These are phyloP conservation scores for Excalfactoria chinensis DNA, from an alignment of 2,113 vertebrate species.

Conservation along the genomic window DNA sequence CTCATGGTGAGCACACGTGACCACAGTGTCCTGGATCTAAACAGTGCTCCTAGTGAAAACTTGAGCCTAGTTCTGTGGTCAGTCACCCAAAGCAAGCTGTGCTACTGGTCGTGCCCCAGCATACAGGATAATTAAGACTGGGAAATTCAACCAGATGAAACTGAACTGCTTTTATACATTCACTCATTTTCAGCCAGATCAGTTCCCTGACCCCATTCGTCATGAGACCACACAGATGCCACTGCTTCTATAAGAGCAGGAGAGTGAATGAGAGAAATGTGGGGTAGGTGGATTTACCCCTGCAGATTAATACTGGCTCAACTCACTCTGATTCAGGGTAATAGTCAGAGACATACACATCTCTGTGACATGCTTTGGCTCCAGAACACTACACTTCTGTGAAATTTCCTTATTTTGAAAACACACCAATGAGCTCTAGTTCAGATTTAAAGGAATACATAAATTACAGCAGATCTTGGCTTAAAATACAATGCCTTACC, in stretches of 20 bases:
- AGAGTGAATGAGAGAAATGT: not conserved
- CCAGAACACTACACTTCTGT: not conserved
- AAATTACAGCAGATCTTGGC: constrained; percentile 49
- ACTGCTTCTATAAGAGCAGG: not conserved
- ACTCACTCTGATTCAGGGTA: not conserved
- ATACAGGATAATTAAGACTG: not conserved
- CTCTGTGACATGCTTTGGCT: not conserved
- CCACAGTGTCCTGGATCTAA: not conserved
- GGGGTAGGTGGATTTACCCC: not conserved
- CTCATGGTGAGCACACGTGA: not conserved
- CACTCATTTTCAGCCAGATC: not conserved
- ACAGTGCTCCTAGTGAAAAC: not conserved
- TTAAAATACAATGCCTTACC: constrained; percentile 31
- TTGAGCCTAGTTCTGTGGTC: not conserved
- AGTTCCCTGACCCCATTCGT: not conserved
- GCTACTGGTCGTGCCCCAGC: not conserved
- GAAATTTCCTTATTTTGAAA: constrained; percentile 19
- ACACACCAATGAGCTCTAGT: not conserved
- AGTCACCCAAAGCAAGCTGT: not conserved
- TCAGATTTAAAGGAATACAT: constrained; percentile 13
- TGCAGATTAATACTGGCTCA: not conserved
- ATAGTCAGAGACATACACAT: not conserved
- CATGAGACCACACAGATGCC: not conserved
- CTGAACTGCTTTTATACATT: not conserved
- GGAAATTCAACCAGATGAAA: not conserved